phyloP scores from a whole-genome alignment of 2,888 invertebrate genomes.

The Agriopis leucophaearia region DNA sequence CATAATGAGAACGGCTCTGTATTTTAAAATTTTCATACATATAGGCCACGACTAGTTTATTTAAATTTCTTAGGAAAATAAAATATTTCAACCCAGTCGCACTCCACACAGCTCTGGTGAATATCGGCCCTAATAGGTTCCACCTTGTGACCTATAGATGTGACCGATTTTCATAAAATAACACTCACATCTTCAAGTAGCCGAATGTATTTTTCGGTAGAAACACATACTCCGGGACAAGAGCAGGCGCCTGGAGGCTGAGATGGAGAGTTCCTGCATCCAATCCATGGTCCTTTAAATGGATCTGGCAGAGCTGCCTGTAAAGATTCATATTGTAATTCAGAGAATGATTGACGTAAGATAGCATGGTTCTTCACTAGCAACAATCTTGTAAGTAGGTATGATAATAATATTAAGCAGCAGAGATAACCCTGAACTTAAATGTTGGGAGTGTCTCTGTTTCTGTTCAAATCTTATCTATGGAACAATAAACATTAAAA shows the following conservation, averaged over 20 bases:
- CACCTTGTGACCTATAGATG: no score
- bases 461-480: neutral
- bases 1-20: no score
- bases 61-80: no score
- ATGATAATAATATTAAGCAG: neutral
- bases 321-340: constrained; percentile 3
- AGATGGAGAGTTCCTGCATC: constrained; percentile 96
- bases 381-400: neutral
- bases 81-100: no score
- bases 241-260: constrained; percentile 90
- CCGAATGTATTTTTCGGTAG: constrained; percentile 93
- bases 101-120: no score
- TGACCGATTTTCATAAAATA: neutral
- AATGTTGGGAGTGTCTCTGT: neutral
- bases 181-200: constrained; percentile 88
- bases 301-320: constrained; percentile 97
- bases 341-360: no score
- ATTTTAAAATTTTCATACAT: no score
- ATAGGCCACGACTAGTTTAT: no score
- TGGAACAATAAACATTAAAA: no score
- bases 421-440: neutral
- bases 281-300: constrained; percentile 96
- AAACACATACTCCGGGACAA: constrained; percentile 89
- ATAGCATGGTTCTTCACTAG: neutral
- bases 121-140: no score